Evolutionary conservation across 1,140 invertebrate species (phyloP), one percentile per base, ranked within the genome.

Genomic region (Macrocentrus cingulum): DNA sequence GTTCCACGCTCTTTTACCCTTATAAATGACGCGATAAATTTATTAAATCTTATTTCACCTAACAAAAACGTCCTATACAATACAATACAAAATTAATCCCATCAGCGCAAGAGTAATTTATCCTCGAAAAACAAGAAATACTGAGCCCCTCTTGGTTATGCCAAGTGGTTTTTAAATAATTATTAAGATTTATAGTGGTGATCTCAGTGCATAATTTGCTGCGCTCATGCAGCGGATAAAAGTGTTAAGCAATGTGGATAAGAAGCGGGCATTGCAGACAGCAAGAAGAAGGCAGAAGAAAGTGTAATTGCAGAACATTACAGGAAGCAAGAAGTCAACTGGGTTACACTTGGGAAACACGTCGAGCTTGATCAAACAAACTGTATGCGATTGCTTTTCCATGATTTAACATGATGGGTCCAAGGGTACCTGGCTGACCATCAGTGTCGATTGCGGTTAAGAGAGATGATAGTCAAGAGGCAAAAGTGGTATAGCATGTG

Each of bases 291-390:
- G 18, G 32, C 9, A 18, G 20, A 23, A 4, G 7, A n/a, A 18
- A 29, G 15, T 22, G 29, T 49, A n/a, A 25, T 25, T 29, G 22
- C 29, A 49, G 8, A 25, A 13, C 29, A 11, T 2, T 18, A 29
- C 32, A 9, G 22, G 7, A 44, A 25, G 25, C 19, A 25, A 13
- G 36, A 45, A 55, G 53, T 55, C 53, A 55, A 55, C 53, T 55
- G 53, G 42, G 49, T 56, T 56, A 49, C 54, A 49, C 54, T 46
- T 37, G 44, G 54, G 44, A 36, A 32, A 56, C 25, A 42, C 25
- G 25, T 29, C 20, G 32, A 13, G 53, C 19, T 49, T 56, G 54
- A 56, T 56, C 54, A 56, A 49, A 56, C 54, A 56, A 39, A 56
- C 48, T 56, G 15, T 25, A 39, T 48, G 45, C 20, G 42, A 56